Evolutionary conservation across 2,797 vertebrate genomes (phyloP), one percentile per base, ranked within the genome.

Genomic region (Aulostomus chinensis): DNA sequence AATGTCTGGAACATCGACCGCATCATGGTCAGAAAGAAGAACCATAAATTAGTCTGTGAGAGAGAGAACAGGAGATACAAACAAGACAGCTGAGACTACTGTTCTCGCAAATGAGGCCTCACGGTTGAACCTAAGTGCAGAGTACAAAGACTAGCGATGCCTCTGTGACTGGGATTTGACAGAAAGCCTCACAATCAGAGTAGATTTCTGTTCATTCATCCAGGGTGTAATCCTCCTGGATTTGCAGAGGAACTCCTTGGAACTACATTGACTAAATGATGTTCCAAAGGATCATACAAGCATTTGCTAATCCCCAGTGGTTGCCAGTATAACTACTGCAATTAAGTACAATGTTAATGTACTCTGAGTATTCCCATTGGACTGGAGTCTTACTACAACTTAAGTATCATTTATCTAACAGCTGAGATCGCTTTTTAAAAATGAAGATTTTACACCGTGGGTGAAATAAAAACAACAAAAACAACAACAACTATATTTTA

Each of bases 1-100:
- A 72, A 72, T 57, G 64, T 86, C 88, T 88, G 74, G 73, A 71
- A 76, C 48, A 60, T 55, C 73, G 71, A 80, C 84, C 78, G 51
- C 73, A 86, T 59, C 62, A 73, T 7, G 56, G 77, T 77, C 58
- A 53, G 56, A 22, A 53, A 77, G 66, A 66, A 67, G 45, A 81
- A 72, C 69, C 65, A 74, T 74, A 72, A 81, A 85, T 67, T 63
- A 65, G 66, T 58, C 59, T 58, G 68, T 14, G 29, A 64, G 43
- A 68, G 48, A 62, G 30, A 62, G 47, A 73, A 58, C n/a, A 28
- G 50, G 20, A 68, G 61, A 76, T 58, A 39, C 20, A 73, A 60
- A 68, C 59, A 58, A 43, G 74, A 68, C 67, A 73, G 53, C 46
- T 63, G 60, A 63, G 41, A 73, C 75, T 73, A 55, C 58, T 9